A percentile compares a stretch with the other conserved stretches of the same genome.
Evolutionary conservation across 2,888 invertebrate species (phyloP).

Genomic region (Neoitamus cyanurus): DNA sequence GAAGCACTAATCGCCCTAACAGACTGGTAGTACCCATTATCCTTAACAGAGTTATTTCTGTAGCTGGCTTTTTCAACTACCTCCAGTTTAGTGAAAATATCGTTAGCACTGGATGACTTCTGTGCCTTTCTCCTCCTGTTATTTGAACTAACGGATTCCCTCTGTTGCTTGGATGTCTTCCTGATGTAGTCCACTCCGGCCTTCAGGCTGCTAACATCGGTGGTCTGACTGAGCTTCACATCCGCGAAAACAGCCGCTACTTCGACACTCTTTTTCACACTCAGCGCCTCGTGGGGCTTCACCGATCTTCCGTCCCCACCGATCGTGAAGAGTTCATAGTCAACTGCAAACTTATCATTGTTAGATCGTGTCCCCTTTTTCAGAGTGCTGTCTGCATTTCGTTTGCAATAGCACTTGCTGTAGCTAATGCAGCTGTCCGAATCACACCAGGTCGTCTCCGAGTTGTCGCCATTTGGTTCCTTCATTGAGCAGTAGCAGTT

Average conservation of each 20-base stretch:
- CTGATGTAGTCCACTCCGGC: slow-evolving; percentile 8
- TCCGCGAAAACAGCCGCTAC: slow-evolving; percentile 88
- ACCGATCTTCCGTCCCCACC: slow-evolving; percentile 68
- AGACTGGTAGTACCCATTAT: slow-evolving; percentile 63
- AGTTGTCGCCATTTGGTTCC: slow-evolving; percentile 66
- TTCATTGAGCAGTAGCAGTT: slow-evolving; percentile 76
- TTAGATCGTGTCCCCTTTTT: slow-evolving; percentile 59
- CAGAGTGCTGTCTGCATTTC: not conserved
- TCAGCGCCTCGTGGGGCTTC: slow-evolving; percentile 76
- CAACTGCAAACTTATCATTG: slow-evolving; percentile 77
- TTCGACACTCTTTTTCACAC: slow-evolving; percentile 89
- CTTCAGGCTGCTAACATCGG: slow-evolving; percentile 71
- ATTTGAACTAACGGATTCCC: not conserved
- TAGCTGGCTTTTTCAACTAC: slow-evolving; percentile 58
- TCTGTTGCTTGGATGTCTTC: slow-evolving; percentile 24
- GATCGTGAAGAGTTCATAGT: slow-evolving; percentile 77
- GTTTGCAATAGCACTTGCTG: slow-evolving; percentile 86
- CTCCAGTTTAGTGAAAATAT: slow-evolving; percentile 61
- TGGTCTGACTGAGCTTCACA: slow-evolving; percentile 77
- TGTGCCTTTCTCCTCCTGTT: slow-evolving; percentile 52
- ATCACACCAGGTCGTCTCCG: slow-evolving; percentile 73
- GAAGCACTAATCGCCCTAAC: slow-evolving; percentile 65
- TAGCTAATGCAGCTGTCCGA: slow-evolving; percentile 89
- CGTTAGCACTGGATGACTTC: slow-evolving; percentile 62
- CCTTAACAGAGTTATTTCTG: not conserved